These are phyloP conservation scores for Anthopleura sola DNA, from an alignment of 64 coral and sea anemone genomes.

Conservation along the genomic window DNA sequence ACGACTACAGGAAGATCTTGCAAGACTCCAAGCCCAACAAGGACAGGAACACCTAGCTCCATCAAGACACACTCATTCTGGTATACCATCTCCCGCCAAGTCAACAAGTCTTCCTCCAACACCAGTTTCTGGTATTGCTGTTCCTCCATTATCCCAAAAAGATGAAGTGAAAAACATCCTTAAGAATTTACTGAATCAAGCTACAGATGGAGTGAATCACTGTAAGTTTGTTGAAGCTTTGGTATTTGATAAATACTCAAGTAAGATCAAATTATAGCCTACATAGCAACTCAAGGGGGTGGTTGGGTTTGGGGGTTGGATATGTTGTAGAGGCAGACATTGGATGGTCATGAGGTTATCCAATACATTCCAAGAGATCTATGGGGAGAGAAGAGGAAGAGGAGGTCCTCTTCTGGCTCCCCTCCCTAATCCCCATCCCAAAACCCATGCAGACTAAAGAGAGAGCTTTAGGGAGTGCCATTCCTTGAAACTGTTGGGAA, in stretches of 20 bases:
- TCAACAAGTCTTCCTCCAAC: background rate
- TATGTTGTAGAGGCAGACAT: too few species aligned
- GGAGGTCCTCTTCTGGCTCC: too few species aligned
- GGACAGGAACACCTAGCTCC: slow-evolving; percentile 9
- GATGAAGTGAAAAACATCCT: slow-evolving; percentile 28
- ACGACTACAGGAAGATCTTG: slow-evolving; percentile 39
- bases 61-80: background rate
- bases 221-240: background rate
- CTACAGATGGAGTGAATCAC: background rate
- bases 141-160: slow-evolving; percentile 1
- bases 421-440: too few species aligned
- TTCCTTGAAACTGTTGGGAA: too few species aligned
- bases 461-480: too few species aligned
- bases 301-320: too few species aligned
- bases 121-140: background rate
- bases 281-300: too few species aligned
- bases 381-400: too few species aligned
- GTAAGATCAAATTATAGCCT: too few species aligned
- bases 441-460: too few species aligned
- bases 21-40: background rate
- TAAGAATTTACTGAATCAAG: slow-evolving; percentile 13
- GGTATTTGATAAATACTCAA: background rate
- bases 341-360: too few species aligned
- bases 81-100: background rate
- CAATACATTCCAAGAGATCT: too few species aligned